phyloP scores from a whole-genome alignment of 1,140 invertebrate genomes.

The Sipha flava region DNA sequence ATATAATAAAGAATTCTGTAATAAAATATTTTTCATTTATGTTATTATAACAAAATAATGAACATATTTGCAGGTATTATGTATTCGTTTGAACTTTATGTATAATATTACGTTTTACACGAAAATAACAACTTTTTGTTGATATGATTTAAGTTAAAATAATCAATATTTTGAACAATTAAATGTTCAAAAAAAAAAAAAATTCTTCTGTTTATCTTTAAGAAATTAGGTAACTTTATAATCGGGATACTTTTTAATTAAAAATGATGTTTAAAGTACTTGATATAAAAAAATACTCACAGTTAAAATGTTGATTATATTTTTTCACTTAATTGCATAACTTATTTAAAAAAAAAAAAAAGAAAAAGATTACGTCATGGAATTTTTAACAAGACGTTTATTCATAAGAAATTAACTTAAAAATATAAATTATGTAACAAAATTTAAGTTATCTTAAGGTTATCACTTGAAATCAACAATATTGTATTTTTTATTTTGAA shows the following conservation, averaged over 20 bases:
- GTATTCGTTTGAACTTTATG: background rate
- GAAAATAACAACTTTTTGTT: too few species aligned
- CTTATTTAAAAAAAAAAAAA: background rate
- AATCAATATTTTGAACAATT: background rate
- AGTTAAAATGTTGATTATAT: background rate
- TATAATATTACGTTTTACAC: too few species aligned
- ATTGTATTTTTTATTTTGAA: too few species aligned
- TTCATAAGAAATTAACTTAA: background rate
- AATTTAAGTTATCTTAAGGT: too few species aligned
- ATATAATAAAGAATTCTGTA: background rate
- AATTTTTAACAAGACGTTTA: background rate
- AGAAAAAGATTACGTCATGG: too few species aligned
- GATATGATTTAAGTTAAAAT: background rate
- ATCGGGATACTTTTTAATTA: constrained; percentile 12
- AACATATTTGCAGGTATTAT: background rate
- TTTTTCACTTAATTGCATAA: background rate
- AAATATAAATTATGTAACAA: too few species aligned
- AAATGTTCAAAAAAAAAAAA: too few species aligned
- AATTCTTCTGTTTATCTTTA: background rate
- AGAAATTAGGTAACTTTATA: background rate
- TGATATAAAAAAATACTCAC: background rate
- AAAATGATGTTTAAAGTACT: background rate
- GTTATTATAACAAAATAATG: background rate
- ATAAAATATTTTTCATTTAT: background rate
- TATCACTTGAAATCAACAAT: too few species aligned